Evolutionary conservation across 1,140 invertebrate genomes (phyloP), one percentile per base, ranked within the genome.

Genomic region (Cotesia vestalis): DNA sequence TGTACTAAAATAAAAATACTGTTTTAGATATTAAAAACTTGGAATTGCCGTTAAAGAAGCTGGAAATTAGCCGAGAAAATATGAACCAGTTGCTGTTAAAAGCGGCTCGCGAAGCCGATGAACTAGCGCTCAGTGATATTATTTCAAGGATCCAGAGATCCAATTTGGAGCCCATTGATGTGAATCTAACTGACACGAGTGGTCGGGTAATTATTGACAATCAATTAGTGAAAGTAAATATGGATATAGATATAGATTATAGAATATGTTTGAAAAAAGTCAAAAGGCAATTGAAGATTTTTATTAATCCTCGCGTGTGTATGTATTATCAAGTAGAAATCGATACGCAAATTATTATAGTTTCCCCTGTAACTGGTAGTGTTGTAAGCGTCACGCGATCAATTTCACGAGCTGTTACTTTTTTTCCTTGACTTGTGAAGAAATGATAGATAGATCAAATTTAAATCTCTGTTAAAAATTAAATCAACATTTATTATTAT

Each of bases 101-200:
- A 78, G 85, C 85, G 17, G 84, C 85, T 34, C 79, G 81, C 11
- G 83, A 86, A 66, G 84, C 79, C 6, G 84, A 87, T 71, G 84
- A 87, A 36, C 73, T 78, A 0, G 67, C 78, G 14, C 67, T 86
- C 27, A 79, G 76, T 11, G 78, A 79, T 40, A 78, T 87, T 4
- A 75, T 86, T 17, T 69, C 73, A 0, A 78, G 78, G 3, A 78
- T 79, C 1, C 74, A 80, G 35, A 81, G 80, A 60, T 75, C 78
- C 8, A 81, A 78, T 40, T 59, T 81, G 5, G 76, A 75, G 0
- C 71, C 79, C 12, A 74, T 83, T 61, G 83, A 87, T 59, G 76
- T 87, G n/a, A 87, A 88, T 71, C 74, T 83, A 38, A 75, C 75
- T 5, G 87, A 88, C 57, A 75, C 77, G 57, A 87, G 85, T 73